A percentile compares a stretch with the other conserved stretches of the same genome.
These are phyloP conservation scores for Phengaris arion DNA, from an alignment of 2,888 invertebrate species.

Conservation along the genomic window DNA sequence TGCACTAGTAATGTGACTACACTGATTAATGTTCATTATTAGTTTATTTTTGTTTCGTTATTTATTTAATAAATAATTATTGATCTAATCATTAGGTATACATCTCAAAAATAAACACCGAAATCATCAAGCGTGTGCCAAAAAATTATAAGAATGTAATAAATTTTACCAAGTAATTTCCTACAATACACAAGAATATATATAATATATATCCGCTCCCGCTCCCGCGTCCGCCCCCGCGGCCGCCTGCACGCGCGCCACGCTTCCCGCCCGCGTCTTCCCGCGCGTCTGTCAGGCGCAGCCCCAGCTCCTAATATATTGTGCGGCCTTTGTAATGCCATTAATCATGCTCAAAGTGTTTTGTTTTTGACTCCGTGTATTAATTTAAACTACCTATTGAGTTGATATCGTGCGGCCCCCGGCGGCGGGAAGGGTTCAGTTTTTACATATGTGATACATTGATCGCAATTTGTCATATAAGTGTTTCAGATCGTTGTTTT, in stretches of 20 bases:
- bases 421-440: background rate
- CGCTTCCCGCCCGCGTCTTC: slow-evolving; percentile 44
- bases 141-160: no score
- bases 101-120: no score
- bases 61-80: no score
- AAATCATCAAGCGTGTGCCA: no score
- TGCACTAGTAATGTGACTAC: no score
- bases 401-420: slow-evolving; percentile 1
- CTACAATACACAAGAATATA: no score
- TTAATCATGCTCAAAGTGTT: slow-evolving; percentile 63
- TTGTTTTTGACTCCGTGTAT: slow-evolving; percentile 61
- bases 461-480: background rate
- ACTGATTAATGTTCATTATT: no score
- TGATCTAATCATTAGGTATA: no score
- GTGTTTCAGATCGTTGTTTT: no score
- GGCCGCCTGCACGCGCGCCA: slow-evolving; percentile 36
- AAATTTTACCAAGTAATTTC: no score
- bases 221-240: background rate
- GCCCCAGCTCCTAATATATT: slow-evolving; percentile 61
- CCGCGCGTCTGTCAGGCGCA: slow-evolving; percentile 63
- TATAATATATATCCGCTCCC: slow-evolving; percentile 10
- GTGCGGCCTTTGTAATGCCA: slow-evolving; percentile 67
- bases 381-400: slow-evolving; percentile 52
- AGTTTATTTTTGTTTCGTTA: no score
- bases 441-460: slow-evolving; percentile 1